A percentile compares a stretch with the other conserved stretches of the same genome.
These are phyloP conservation scores for Otus sunia DNA, from an alignment of 2,113 vertebrate species.

Conservation along the genomic window DNA sequence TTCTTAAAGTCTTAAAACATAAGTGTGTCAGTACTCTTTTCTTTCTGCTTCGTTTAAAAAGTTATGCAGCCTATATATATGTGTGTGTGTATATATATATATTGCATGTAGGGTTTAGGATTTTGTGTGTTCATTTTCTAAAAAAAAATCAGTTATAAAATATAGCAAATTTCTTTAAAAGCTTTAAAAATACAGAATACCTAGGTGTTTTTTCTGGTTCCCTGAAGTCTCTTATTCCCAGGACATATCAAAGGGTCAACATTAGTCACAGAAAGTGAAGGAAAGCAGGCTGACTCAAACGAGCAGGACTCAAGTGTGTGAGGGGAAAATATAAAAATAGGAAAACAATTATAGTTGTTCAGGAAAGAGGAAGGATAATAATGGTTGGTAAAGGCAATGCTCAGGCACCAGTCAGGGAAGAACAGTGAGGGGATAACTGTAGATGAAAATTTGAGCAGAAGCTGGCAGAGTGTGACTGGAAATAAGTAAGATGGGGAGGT, in stretches of 20 bases:
- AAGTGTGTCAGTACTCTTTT: not conserved
- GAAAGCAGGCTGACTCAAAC: not conserved
- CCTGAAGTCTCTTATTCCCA: not conserved
- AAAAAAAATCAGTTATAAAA: not conserved
- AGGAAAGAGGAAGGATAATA: not conserved
- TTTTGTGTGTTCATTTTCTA: not conserved
- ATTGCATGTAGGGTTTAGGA: not conserved
- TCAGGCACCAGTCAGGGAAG: not conserved
- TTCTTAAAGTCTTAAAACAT: not conserved
- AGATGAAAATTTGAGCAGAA: not conserved
- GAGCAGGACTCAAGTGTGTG: not conserved
- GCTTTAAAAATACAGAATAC: not conserved
- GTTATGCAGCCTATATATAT: not conserved
- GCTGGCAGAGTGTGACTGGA: not conserved
- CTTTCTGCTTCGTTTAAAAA: not conserved
- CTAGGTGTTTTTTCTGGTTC: not conserved
- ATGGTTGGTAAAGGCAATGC: accelerated
- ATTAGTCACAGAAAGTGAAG: not conserved
- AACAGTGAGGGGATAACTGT: not conserved
- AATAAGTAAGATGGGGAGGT: not conserved
- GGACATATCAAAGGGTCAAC: not conserved
- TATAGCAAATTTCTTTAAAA: not conserved
- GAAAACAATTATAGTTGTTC: not conserved
- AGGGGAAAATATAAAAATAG: not conserved
- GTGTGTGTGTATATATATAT: no score